phyloP scores from a whole-genome alignment of 2,888 invertebrate species.

The Polyommatus iphigenia region DNA sequence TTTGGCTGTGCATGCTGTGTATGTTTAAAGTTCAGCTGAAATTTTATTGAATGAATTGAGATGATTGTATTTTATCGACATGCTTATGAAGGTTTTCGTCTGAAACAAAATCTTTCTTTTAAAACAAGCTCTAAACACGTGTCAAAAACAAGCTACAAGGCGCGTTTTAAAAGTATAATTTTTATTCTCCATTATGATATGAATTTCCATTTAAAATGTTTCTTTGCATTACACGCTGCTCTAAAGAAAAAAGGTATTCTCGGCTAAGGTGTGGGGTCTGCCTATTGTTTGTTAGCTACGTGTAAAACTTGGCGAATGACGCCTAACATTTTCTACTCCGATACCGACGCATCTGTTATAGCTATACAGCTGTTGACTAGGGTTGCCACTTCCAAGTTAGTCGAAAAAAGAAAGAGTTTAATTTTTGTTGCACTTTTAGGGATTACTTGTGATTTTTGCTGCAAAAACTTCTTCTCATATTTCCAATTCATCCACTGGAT shows the following conservation, averaged over 20 bases:
- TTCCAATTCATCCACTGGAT: background rate
- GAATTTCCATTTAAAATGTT: constrained; percentile 8
- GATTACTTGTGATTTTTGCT: background rate
- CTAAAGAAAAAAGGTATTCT: constrained; percentile 12
- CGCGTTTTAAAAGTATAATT: background rate
- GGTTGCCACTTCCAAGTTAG: background rate
- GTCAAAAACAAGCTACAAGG: background rate
- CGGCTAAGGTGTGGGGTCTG: constrained; percentile 21
- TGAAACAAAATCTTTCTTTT: background rate
- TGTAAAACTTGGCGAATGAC: constrained; percentile 24
- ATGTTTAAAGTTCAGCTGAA: background rate
- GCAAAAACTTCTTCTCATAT: background rate
- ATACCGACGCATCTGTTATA: constrained; percentile 7
- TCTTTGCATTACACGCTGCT: constrained; percentile 19
- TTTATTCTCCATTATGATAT: constrained; percentile 11
- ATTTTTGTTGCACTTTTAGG: background rate
- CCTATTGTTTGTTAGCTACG: constrained; percentile 19
- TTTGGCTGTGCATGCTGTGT: background rate
- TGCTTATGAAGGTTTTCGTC: background rate
- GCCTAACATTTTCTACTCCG: constrained; percentile 13
- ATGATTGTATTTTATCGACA: background rate
- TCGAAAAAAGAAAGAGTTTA: background rate
- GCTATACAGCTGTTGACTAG: background rate
- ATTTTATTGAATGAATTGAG: background rate
- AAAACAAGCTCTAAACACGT: background rate